Evolutionary conservation across 2,797 vertebrate genomes (phyloP), one percentile per base, ranked within the genome.

Genomic region (Trichosurus vulpecula): DNA sequence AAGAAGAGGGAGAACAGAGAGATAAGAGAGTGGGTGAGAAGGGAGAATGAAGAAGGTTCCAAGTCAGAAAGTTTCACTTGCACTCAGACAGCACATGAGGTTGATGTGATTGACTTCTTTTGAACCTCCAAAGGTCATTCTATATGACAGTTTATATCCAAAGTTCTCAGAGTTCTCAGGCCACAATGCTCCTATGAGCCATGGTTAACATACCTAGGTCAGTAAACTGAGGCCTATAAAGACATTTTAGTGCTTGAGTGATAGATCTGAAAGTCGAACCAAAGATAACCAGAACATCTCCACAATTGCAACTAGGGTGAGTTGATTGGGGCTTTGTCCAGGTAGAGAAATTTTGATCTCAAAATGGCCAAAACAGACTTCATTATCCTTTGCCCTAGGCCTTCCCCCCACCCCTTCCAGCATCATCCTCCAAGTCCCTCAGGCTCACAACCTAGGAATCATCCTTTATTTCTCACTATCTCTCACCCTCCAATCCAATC

Each of bases 31-130:
- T 3, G 3, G 13, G 2, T 16, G 30, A 2, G 52, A 11, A 93
- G 53, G 61, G 92, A 54, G 94, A 27, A 94, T 6, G 92, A 9
- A 53, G 6, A 4, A 93, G 30, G 6, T 90, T 93, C 92, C 52
- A 93, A 58, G 93, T 91, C 90, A 81, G 52, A 90, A 96, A 53
- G 94, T 52, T 55, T 90, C 29, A 56, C 31, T 54, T 66, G 52
- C 9, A 52, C 0, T 53, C 90, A 91, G n/a, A 52, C 22, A 91
- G 93, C 57, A 95, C 90, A 41, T n/a, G 53, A 81, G 10, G 0
- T 81, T 91, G 11, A 52, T n/a, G n/a, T n/a, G n/a, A n/a, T n/a
- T n/a, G n/a, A n/a, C n/a, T n/a, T n/a, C n/a, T n/a, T n/a, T n/a
- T n/a, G 54, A 57, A 31, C 22, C 19, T 52, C 57, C 30, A 10